Evolutionary conservation across 2,797 vertebrate genomes (phyloP).

Genomic region (Characodon lateralis): DNA sequence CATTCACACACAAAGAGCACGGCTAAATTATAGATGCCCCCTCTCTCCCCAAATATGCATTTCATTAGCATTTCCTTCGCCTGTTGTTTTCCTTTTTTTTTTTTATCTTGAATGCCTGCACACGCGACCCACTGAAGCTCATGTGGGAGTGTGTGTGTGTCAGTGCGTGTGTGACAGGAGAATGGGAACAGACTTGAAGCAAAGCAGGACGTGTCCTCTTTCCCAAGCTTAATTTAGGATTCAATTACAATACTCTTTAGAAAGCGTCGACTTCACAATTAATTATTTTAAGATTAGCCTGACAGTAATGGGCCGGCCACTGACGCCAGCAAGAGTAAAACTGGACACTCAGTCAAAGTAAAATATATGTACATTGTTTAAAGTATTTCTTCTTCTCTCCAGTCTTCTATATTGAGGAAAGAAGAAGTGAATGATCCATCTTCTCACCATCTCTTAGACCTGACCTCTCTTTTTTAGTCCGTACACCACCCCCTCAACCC

Average conservation of each 20-base stretch:
- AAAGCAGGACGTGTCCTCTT: conserved; percentile 85
- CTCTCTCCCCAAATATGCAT: conserved; percentile 81
- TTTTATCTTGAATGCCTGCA: conserved; percentile 40
- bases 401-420: conserved; percentile 43
- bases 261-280: conserved; percentile 84
- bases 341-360: conserved; percentile 36
- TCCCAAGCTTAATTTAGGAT: conserved; percentile 85
- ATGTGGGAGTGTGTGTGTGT: conserved; percentile 38
- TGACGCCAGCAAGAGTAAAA: conserved; percentile 62
- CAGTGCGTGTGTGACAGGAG: conserved; percentile 36
- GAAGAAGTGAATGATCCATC: conserved; percentile 62
- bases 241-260: conserved; percentile 87
- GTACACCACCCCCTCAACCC: conserved; percentile 39
- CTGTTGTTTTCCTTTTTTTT: conserved; percentile 69
- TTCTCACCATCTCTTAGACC: conserved; percentile 45
- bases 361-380: not conserved
- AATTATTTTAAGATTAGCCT: conserved; percentile 88
- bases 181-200: conserved; percentile 79
- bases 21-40: conserved; percentile 83
- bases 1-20: conserved; percentile 83
- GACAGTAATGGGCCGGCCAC: conserved; percentile 85
- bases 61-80: conserved; percentile 82
- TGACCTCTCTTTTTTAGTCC: conserved; percentile 28
- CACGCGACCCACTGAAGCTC: conserved; percentile 42
- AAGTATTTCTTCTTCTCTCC: conserved; percentile 41